phyloP scores from a whole-genome alignment of 2,113 vertebrate species.

The Actenoides hombroni region DNA sequence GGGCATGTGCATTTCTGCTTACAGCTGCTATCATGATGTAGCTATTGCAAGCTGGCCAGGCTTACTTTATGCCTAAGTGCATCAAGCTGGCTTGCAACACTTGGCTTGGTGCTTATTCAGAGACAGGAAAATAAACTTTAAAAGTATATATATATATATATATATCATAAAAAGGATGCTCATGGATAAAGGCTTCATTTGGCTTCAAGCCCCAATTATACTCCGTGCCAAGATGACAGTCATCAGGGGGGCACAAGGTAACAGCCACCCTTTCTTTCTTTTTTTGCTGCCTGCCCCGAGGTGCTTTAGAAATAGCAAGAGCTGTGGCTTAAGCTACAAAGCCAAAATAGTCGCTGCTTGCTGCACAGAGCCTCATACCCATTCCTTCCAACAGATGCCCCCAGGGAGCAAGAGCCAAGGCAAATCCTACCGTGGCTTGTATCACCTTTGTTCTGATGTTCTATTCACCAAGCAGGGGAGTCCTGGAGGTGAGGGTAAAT shows the following conservation, averaged over 20 bases:
- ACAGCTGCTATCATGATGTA: neutral
- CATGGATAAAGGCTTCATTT: neutral
- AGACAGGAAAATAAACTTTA: neutral
- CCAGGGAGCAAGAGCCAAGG: neutral
- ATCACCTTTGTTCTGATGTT: neutral
- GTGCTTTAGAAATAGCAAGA: neutral
- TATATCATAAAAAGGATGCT: neutral
- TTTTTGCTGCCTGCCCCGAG: neutral
- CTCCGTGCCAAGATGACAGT: neutral
- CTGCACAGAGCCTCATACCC: neutral
- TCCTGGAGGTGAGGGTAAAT: neutral
- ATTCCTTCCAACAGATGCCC: neutral
- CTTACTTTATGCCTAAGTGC: neutral
- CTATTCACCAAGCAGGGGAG: neutral
- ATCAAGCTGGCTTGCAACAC: neutral
- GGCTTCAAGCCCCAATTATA: neutral
- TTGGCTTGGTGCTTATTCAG: neutral
- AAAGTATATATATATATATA: neutral
- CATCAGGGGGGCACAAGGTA: neutral
- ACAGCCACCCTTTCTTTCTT: neutral
- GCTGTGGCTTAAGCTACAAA: neutral
- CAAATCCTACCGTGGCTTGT: neutral
- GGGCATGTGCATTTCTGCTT: neutral
- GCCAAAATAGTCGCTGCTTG: neutral
- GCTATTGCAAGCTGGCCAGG: neutral